phyloP scores from a whole-genome alignment of 2,888 invertebrate genomes.

The Rhagium mordax region DNA sequence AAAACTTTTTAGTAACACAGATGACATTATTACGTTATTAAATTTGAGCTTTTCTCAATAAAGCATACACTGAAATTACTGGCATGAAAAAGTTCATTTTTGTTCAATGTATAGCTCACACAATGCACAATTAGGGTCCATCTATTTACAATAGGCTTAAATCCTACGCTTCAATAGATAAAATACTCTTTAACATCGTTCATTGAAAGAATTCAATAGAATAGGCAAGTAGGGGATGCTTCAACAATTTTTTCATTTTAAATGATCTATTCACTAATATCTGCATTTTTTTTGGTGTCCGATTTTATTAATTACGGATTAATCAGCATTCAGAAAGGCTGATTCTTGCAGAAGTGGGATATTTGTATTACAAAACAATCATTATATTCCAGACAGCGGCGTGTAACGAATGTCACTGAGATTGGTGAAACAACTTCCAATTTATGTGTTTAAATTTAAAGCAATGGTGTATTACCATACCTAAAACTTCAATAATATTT shows the following conservation, averaged over 20 bases:
- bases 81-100: conserved; percentile 3
- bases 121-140: conserved; percentile 20
- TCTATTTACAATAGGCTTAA: conserved; percentile 18
- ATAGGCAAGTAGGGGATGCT: conserved; percentile 25
- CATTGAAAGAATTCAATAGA: conserved; percentile 29
- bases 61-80: conserved; percentile 12
- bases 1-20: background rate
- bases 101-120: conserved; percentile 4
- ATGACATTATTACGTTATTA: conserved; percentile 5
- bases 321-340: background rate
- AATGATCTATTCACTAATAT: conserved; percentile 20
- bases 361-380: too few species aligned
- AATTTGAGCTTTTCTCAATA: background rate
- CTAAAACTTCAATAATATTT: too few species aligned
- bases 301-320: background rate
- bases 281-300: conserved; percentile 14
- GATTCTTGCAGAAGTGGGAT: background rate
- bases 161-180: conserved; percentile 30
- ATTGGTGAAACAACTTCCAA: too few species aligned
- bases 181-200: conserved; percentile 21
- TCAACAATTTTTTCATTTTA: conserved; percentile 19
- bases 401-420: too few species aligned
- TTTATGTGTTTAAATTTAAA: too few species aligned
- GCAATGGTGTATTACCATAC: too few species aligned
- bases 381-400: too few species aligned